Conservation (phyloP, 2,888 invertebrate genomes). For the Eulithis prunata region DNA sequence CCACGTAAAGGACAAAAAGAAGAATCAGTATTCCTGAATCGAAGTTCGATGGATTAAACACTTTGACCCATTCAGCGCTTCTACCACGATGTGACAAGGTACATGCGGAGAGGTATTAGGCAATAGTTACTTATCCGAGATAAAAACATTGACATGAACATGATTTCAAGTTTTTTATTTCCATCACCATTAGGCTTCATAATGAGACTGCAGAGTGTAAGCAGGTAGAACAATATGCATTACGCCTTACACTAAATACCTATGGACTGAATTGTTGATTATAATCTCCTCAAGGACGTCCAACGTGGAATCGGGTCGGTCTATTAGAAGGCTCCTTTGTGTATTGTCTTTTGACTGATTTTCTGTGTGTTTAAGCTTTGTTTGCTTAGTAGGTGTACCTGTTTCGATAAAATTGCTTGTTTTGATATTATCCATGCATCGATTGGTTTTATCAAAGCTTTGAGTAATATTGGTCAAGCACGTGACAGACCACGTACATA, state of each 20-base stretch:
- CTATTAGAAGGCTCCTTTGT: conserved; percentile 19
- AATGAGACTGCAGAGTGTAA: too few species aligned
- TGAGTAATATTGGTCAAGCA: background rate
- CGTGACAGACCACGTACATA: too few species aligned
- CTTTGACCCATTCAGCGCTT: too few species aligned
- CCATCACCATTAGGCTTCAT: too few species aligned
- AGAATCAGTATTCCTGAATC: too few species aligned
- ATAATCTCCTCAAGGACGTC: conserved; percentile 50
- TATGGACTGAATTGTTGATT: conserved; percentile 59
- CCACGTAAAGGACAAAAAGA: too few species aligned
- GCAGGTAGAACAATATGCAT: background rate
- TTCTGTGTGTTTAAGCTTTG: background rate
- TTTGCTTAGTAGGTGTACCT: background rate
- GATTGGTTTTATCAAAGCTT: background rate
- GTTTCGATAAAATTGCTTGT: background rate
- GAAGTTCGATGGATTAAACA: too few species aligned
- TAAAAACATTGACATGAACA: too few species aligned
- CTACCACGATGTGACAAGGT: too few species aligned
- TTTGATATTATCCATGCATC: background rate
- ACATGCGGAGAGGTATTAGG: too few species aligned
- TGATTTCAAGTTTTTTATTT: too few species aligned
- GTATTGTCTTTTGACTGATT: conserved; percentile 5
- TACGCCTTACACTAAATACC: conserved; percentile 46
- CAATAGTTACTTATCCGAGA: too few species aligned
- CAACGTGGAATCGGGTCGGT: conserved; percentile 31